Evolutionary conservation across 1,140 invertebrate species (phyloP).

Genomic region (Stegodyphus mimosarum): DNA sequence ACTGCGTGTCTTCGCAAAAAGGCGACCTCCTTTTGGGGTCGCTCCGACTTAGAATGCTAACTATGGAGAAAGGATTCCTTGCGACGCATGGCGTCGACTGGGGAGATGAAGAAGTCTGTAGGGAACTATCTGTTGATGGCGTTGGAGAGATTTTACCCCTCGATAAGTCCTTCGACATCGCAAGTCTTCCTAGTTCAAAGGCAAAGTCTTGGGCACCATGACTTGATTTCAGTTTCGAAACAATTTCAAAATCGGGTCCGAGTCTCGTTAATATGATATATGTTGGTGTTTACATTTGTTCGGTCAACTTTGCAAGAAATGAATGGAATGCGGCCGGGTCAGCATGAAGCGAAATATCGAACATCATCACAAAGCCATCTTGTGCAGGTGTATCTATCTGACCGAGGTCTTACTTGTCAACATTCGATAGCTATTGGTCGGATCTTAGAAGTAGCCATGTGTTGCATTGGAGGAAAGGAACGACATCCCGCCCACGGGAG

Average conservation of each 20-base stretch:
- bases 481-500: conserved; percentile 38
- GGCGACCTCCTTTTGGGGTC: conserved; percentile 62
- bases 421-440: conserved; percentile 40
- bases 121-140: conserved; percentile 50
- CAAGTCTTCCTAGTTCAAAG: conserved; percentile 3
- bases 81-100: conserved; percentile 42
- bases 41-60: conserved; percentile 68
- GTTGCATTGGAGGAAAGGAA: conserved; percentile 49
- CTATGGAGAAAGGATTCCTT: conserved; percentile 58
- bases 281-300: background rate
- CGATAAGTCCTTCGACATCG: conserved; percentile 48
- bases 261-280: background rate
- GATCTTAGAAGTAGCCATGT: conserved; percentile 42
- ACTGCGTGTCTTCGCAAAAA: conserved; percentile 22
- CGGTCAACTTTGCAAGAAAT: background rate
- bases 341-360: conserved; percentile 10
- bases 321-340: background rate
- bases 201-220: background rate
- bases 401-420: conserved; percentile 36
- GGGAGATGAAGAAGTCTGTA: conserved; percentile 51
- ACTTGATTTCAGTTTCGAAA: background rate
- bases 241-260: too few species aligned
- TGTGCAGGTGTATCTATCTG: conserved; percentile 43
- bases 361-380: conserved; percentile 36
- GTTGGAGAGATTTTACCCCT: conserved; percentile 49